phyloP scores from a whole-genome alignment of 1,140 invertebrate species.

The Bilobella aurantiaca region DNA sequence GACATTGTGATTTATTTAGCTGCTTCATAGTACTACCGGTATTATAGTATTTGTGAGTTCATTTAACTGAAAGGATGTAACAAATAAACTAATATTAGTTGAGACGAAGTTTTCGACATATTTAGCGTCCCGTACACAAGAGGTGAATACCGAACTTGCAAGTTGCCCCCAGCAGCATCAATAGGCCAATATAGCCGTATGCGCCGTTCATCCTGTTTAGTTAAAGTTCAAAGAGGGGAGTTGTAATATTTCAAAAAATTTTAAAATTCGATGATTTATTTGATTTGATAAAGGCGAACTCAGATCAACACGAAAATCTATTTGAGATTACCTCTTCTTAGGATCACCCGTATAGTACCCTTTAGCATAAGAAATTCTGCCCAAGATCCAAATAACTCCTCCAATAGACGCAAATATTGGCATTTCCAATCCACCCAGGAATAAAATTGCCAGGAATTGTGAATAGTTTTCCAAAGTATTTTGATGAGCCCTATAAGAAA shows the following conservation, averaged over 20 bases:
- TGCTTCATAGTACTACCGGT: too few relatives aligned
- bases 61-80: too few relatives aligned
- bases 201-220: conserved; percentile 40
- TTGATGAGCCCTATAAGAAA: conserved; percentile 43
- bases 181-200: conserved; percentile 41
- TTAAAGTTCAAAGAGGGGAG: conserved; percentile 33
- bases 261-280: not conserved
- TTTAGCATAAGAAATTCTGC: conserved; percentile 43
- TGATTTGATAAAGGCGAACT: not conserved
- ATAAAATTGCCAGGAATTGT: conserved; percentile 40
- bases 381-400: conserved; percentile 42
- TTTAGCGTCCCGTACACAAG: too few relatives aligned
- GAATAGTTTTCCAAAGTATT: conserved; percentile 45
- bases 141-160: conserved; percentile 38
- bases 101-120: too few relatives aligned
- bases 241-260: conserved; percentile 1
- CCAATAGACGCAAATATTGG: conserved; percentile 41
- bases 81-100: too few relatives aligned
- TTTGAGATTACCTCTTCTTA: conserved; percentile 23
- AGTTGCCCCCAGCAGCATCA: conserved; percentile 39
- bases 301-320: not conserved
- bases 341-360: conserved; percentile 44
- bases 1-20: too few relatives aligned
- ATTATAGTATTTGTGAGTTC: too few relatives aligned
- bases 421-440: conserved; percentile 42